Evolutionary conservation across 2,113 vertebrate species (phyloP), one percentile per base, ranked within the genome.

Genomic region (Danionella cerebrum): DNA sequence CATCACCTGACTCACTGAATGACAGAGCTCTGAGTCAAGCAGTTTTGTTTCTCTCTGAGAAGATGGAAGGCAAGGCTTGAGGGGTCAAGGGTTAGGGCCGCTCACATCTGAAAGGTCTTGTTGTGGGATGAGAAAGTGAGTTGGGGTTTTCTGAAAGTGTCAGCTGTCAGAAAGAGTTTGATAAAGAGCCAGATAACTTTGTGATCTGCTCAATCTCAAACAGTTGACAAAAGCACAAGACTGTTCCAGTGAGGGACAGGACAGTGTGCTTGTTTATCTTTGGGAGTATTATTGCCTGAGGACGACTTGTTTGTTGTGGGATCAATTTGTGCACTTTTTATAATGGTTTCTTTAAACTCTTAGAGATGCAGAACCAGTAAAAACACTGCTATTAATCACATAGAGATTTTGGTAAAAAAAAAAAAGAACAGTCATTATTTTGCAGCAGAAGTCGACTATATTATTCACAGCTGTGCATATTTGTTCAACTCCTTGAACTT

Each of bases 161-260:
- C 57, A 39, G 25, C 41, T 50, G 42, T 58, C 44, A 48, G 60
- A 64, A 65, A 31, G 27, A 19, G 9, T 53, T 38, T 71, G 62
- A 70, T 72, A 60, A 65, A 65, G 13, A 9, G n/a, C 14, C 33
- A 38, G 55, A 69, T 54, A 72, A 57, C 35, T 10, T 21, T 1
- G 27, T 44, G 70, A 35, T 35, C 70, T 76, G 74, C 53, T 36
- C 53, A 59, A 35, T 70, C 44, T 73, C 62, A 63, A 5, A 39
- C 58, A 69, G 67, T 54, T 54, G 53, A 66, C 53, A 31, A 16
- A 71, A 47, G 3, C 42, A 18, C 53, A 52, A 41, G 19, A 10
- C 11, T 16, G 13, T 29, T 14, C 2, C 38, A 2, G 12, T 13
- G 19, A 36, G 19, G 39, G 21, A 33, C n/a, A 60, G 7, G 55